These are phyloP conservation scores for Xenopus laevis DNA, from an alignment of 2,113 vertebrate species.

Conservation along the genomic window DNA sequence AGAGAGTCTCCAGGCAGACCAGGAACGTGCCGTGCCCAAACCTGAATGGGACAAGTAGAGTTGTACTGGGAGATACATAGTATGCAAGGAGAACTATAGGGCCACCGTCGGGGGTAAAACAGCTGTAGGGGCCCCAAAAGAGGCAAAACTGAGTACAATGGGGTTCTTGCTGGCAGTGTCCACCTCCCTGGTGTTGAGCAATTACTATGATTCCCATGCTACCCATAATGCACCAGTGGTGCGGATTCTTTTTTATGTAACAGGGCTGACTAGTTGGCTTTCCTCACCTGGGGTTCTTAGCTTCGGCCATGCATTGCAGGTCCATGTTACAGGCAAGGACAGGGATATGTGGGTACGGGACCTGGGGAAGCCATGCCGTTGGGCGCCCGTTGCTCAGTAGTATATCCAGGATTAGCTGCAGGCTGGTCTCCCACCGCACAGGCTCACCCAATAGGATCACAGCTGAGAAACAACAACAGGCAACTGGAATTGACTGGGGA, in stretches of 20 bases:
- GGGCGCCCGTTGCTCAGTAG: slow-evolving; percentile 82
- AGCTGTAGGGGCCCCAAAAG: no score
- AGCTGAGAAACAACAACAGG: slow-evolving; percentile 59
- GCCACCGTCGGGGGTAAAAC: no score
- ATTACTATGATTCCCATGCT: no score
- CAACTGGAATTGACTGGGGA: no score
- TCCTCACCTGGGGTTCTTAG: slow-evolving; percentile 86
- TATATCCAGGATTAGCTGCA: slow-evolving; percentile 86
- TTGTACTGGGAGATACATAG: no score
- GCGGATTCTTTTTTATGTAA: no score
- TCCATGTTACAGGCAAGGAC: slow-evolving; percentile 95
- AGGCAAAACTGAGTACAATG: no score
- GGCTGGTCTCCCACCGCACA: slow-evolving; percentile 92
- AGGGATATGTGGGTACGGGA: slow-evolving; percentile 84
- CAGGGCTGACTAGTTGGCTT: no score
- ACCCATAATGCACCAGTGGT: no score
- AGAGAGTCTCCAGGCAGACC: slow-evolving; percentile 85
- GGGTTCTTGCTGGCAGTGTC: no score
- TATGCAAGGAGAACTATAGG: no score
- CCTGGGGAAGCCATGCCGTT: slow-evolving; percentile 55
- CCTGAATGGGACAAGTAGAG: slow-evolving; percentile 56
- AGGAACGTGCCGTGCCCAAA: slow-evolving; percentile 94
- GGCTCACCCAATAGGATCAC: slow-evolving; percentile 92
- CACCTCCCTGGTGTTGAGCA: no score
- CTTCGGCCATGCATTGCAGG: slow-evolving; percentile 96